Evolutionary conservation across 2,888 invertebrate species (phyloP).

Genomic region (Sesamia inferens): DNA sequence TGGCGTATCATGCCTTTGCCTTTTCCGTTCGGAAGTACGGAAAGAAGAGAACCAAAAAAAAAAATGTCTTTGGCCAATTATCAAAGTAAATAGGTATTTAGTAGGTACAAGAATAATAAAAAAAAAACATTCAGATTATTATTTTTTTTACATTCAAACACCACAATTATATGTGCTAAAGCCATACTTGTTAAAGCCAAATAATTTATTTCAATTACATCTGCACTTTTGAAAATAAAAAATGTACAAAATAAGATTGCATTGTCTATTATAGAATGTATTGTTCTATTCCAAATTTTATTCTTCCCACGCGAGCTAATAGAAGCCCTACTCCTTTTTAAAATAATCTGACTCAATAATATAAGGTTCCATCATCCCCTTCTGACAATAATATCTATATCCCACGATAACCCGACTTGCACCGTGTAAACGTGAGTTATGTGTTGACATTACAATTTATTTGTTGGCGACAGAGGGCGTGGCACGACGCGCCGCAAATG

Average conservation of each 20-base stretch:
- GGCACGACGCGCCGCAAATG: slow-evolving; percentile 22
- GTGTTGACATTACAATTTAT: slow-evolving; percentile 51
- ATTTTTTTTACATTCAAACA: neutral
- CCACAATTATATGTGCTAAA: neutral
- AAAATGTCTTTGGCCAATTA: no score
- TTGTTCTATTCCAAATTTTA: neutral
- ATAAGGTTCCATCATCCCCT: neutral
- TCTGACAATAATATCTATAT: slow-evolving; percentile 16
- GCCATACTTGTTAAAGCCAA: neutral
- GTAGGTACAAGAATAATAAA: no score
- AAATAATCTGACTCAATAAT: neutral
- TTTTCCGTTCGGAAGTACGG: no score
- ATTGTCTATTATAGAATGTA: neutral
- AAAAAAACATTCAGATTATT: no score
- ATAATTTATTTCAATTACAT: neutral
- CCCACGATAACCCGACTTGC: slow-evolving; percentile 29
- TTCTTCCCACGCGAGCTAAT: no score
- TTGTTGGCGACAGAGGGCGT: slow-evolving; percentile 33
- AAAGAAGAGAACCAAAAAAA: no score
- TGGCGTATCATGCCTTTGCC: no score
- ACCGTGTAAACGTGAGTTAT: slow-evolving; percentile 44
- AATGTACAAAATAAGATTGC: neutral
- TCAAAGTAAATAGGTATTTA: no score
- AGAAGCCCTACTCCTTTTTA: no score
- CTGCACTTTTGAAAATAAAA: neutral